Conservation (phyloP, 2,797 vertebrate genomes). For the Protonibea diacanthus region DNA sequence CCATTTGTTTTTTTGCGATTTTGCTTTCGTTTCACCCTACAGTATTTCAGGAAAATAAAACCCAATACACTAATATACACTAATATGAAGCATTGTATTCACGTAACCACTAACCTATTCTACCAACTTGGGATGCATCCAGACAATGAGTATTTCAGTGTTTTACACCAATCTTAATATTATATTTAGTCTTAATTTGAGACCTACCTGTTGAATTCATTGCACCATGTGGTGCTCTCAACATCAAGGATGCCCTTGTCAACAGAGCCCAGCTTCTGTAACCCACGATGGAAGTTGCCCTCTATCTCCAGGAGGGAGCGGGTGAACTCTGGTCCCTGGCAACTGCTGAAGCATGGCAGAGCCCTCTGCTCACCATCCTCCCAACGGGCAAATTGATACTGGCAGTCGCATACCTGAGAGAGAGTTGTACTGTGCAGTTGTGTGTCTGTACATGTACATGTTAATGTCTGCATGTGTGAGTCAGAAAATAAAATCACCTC, state of each 20-base stretch:
- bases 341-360: constrained; percentile 86
- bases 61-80: background rate
- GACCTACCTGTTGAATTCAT: constrained; percentile 86
- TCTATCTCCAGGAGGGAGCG: constrained; percentile 86
- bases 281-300: constrained; percentile 82
- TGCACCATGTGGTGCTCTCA: constrained; percentile 86
- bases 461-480: constrained; percentile 12
- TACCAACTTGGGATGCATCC: no score
- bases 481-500: constrained; percentile 82
- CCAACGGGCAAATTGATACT: constrained; percentile 91
- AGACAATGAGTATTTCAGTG: background rate
- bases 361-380: constrained; percentile 87
- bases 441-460: background rate
- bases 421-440: background rate
- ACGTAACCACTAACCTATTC: background rate
- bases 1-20: no score
- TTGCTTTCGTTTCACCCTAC: no score
- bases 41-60: no score
- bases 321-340: constrained; percentile 84
- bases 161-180: background rate
- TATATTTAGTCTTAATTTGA: background rate
- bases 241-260: constrained; percentile 86
- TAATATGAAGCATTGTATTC: background rate
- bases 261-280: constrained; percentile 80
- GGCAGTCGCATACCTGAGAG: constrained; percentile 90